phyloP scores from a whole-genome alignment of 2,888 invertebrate species.

The Chloromyia formosa region DNA sequence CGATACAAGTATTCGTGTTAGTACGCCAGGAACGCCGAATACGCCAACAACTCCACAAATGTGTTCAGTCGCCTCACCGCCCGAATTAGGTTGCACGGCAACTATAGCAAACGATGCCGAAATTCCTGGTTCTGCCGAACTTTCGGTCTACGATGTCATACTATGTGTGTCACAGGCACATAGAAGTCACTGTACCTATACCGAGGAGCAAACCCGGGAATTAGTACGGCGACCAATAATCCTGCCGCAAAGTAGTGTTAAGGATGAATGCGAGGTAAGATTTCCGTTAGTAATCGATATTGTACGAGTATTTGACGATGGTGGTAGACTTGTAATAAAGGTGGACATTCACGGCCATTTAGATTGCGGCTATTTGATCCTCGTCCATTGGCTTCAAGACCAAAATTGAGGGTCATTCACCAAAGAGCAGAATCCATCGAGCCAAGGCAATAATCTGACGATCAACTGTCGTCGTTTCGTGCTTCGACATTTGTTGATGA shows the following conservation, averaged over 20 bases:
- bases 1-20: conserved; percentile 60
- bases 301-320: no score
- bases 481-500: no score
- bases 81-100: conserved; percentile 61
- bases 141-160: conserved; percentile 82
- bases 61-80: conserved; percentile 64
- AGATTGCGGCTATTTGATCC: no score
- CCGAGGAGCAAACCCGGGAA: conserved; percentile 81
- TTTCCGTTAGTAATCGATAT: no score
- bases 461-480: no score
- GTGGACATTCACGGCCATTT: no score
- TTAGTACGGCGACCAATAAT: conserved; percentile 76
- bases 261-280: conserved; percentile 53
- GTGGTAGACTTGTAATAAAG: no score
- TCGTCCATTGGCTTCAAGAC: no score
- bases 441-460: no score
- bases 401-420: no score
- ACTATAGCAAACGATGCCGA: conserved; percentile 64
- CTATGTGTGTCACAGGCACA: conserved; percentile 85
- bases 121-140: conserved; percentile 65
- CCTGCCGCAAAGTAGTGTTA: conserved; percentile 66
- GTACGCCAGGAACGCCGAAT: conserved; percentile 64
- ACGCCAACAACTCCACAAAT: conserved; percentile 66
- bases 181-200: conserved; percentile 86
- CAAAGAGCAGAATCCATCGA: no score